A percentile compares a stretch with the other conserved stretches of the same genome.
Conservation (phyloP, 2,797 vertebrate genomes). For the Pelobates cultripes region DNA sequence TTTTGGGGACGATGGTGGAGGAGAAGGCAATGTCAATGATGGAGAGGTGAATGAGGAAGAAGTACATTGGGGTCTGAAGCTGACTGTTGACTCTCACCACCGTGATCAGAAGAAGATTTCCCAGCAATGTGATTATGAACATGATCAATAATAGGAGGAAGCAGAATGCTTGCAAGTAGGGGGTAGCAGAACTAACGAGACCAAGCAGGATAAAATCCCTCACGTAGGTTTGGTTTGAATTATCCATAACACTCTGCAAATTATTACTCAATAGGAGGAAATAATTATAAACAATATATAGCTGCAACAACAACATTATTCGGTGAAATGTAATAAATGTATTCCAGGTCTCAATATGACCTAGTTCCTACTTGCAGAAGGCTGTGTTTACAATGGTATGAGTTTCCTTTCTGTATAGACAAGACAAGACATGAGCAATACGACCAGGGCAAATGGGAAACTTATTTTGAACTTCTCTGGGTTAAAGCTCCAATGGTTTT, state of each 20-base stretch:
- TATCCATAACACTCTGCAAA: not conserved
- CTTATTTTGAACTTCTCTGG: too few relatives aligned
- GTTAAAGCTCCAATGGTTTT: too few relatives aligned
- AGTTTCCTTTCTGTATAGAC: too few relatives aligned
- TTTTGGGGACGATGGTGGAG: slow-evolving; percentile 23
- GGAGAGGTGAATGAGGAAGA: slow-evolving; percentile 24
- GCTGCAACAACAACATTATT: too few relatives aligned
- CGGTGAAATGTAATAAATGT: too few relatives aligned
- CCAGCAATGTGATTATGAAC: not conserved
- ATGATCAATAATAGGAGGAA: slow-evolving; percentile 2
- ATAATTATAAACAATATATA: too few relatives aligned
- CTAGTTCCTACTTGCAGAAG: too few relatives aligned
- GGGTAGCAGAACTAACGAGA: not conserved
- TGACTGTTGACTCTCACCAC: not conserved
- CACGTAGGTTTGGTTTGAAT: slow-evolving; percentile 11
- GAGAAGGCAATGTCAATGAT: slow-evolving; percentile 26
- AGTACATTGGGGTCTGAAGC: slow-evolving; percentile 27
- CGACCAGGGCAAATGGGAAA: too few relatives aligned
- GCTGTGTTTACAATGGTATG: too few relatives aligned
- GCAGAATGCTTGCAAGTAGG: not conserved
- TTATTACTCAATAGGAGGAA: too few relatives aligned
- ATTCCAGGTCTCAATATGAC: too few relatives aligned
- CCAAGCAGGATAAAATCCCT: slow-evolving; percentile 18
- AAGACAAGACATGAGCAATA: too few relatives aligned
- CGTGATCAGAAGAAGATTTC: slow-evolving; percentile 11